Conservation (phyloP, 2,797 vertebrate genomes). For the Acipenser ruthenus region DNA sequence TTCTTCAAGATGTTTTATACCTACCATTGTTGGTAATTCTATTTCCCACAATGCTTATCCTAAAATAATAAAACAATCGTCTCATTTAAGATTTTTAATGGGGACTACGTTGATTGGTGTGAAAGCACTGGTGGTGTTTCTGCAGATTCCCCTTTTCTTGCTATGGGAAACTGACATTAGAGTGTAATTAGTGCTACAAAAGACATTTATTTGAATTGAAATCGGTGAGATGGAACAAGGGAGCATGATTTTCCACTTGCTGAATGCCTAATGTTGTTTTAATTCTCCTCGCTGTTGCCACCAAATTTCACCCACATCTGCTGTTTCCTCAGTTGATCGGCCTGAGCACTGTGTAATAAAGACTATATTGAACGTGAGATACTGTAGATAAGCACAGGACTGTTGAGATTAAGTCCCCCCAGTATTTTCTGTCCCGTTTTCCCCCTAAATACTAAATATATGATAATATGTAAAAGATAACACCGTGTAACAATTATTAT, state of each 20-base stretch:
- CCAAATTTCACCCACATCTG: slow-evolving; percentile 41
- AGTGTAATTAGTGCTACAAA: slow-evolving; percentile 34
- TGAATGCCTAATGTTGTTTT: slow-evolving; percentile 33
- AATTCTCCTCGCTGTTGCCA: slow-evolving; percentile 43
- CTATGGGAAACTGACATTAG: slow-evolving; percentile 26
- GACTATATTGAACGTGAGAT: slow-evolving; percentile 27
- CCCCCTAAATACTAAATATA: too few species aligned
- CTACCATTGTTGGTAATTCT: too few species aligned
- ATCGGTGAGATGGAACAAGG: slow-evolving; percentile 25
- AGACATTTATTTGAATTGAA: slow-evolving; percentile 28
- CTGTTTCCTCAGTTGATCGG: slow-evolving; percentile 34
- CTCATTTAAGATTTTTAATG: too few species aligned
- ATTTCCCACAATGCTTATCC: too few species aligned
- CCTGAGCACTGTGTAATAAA: slow-evolving; percentile 28
- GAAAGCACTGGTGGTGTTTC: slow-evolving; percentile 23
- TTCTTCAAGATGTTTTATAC: not conserved
- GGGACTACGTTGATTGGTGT: not conserved
- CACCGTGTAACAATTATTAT: too few species aligned
- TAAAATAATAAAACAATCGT: too few species aligned
- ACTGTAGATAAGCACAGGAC: too few species aligned
- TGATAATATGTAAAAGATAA: too few species aligned
- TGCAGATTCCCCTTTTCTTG: slow-evolving; percentile 16
- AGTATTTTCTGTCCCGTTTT: too few species aligned
- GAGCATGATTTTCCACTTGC: slow-evolving; percentile 37
- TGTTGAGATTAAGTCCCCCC: too few species aligned